Evolutionary conservation across 2,888 invertebrate genomes (phyloP).

Genomic region (Bimastos eiseni): DNA sequence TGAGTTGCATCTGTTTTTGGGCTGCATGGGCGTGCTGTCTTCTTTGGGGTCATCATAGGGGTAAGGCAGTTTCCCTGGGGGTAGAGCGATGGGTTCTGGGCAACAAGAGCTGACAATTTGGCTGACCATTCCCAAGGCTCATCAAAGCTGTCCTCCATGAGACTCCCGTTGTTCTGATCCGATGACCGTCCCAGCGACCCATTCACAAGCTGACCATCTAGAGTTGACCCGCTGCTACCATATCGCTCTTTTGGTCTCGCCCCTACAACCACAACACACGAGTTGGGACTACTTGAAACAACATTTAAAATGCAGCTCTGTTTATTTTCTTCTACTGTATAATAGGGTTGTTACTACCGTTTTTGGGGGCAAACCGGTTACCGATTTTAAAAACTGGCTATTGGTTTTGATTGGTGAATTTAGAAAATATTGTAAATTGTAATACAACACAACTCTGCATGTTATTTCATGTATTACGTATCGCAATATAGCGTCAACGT

Average conservation of each 20-base stretch:
- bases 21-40: not conserved
- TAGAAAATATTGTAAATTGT: no score
- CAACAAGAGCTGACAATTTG: conserved; percentile 21
- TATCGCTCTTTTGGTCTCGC: conserved; percentile 10
- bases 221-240: not conserved
- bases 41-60: conserved; percentile 29
- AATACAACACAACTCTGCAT: no score
- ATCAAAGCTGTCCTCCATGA: conserved; percentile 31
- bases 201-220: not conserved
- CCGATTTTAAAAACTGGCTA: no score
- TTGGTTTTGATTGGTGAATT: no score
- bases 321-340: not conserved
- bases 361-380: no score
- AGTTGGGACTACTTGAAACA: not conserved
- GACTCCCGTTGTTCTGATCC: not conserved
- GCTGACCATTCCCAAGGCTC: conserved; percentile 32
- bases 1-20: not conserved
- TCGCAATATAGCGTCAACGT: no score
- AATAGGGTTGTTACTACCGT: no score
- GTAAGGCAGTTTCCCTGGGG: not conserved
- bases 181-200: conserved; percentile 10
- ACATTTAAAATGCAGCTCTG: not conserved
- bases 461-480: no score
- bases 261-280: not conserved
- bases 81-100: conserved; percentile 15